These are phyloP conservation scores for Apamea crenata DNA, from an alignment of 2,888 invertebrate species.

Conservation along the genomic window DNA sequence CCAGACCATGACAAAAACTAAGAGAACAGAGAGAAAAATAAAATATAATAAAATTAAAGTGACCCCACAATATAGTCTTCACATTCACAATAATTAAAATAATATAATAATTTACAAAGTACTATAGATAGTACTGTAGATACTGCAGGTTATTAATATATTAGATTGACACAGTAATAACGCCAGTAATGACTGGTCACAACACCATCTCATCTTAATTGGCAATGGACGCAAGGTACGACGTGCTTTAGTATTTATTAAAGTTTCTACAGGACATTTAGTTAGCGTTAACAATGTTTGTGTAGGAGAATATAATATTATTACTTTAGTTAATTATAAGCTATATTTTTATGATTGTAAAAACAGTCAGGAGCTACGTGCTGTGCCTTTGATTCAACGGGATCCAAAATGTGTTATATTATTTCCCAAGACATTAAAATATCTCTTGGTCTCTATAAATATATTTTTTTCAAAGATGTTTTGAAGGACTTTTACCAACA, in stretches of 20 bases:
- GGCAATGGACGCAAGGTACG: constrained; percentile 11
- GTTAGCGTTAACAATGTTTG: neutral
- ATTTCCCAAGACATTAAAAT: neutral
- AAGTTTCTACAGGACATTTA: neutral
- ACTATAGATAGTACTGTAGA: too few relatives aligned
- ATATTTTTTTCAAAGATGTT: neutral
- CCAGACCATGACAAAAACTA: too few relatives aligned
- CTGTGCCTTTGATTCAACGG: neutral
- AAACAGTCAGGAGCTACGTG: neutral
- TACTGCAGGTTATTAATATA: constrained; percentile 29
- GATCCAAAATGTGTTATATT: neutral
- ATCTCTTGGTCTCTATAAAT: neutral
- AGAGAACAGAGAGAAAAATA: too few relatives aligned
- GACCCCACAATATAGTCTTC: too few relatives aligned
- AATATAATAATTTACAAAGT: too few relatives aligned
- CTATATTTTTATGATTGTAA: constrained; percentile 1
- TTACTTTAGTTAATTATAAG: neutral
- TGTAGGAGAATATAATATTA: neutral
- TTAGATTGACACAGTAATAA: constrained; percentile 39
- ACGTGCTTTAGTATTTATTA: constrained; percentile 34
- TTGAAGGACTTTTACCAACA: neutral
- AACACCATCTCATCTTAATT: constrained; percentile 43
- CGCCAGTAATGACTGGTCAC: constrained; percentile 32
- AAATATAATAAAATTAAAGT: too few relatives aligned
- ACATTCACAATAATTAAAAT: too few relatives aligned